Evolutionary conservation across 1,140 invertebrate genomes (phyloP).

Genomic region (Subanguina moxae): DNA sequence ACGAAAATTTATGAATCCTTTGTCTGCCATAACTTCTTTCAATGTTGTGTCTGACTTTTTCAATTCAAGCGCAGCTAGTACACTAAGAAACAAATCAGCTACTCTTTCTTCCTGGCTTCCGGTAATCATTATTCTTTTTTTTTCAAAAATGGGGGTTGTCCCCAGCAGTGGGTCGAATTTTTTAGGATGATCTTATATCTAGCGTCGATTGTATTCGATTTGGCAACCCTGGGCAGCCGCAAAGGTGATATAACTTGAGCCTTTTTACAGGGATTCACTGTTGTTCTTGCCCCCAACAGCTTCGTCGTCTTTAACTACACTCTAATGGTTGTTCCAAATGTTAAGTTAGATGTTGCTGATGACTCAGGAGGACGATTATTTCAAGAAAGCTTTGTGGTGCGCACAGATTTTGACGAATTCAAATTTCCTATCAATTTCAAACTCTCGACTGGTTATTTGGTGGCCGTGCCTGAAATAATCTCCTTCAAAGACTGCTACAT

Average conservation of each 20-base stretch:
- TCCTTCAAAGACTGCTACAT: constrained; percentile 78
- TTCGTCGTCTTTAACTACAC: constrained; percentile 38
- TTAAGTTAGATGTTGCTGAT: no score
- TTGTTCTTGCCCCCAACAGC: constrained; percentile 30
- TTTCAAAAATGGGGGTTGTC: no score
- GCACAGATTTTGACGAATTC: constrained; percentile 31
- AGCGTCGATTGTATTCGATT: no score
- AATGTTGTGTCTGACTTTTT: neutral
- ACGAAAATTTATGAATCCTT: neutral
- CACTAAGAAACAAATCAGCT: neutral
- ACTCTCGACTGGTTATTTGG: constrained; percentile 23
- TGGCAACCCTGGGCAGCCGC: no score
- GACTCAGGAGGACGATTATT: constrained; percentile 1
- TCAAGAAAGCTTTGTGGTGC: constrained; percentile 9
- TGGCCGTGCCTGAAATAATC: constrained; percentile 62
- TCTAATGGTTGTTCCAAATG: neutral
- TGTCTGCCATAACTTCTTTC: neutral
- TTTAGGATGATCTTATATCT: no score
- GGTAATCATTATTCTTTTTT: neutral
- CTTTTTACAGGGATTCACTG: constrained; percentile 35
- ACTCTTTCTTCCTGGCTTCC: neutral
- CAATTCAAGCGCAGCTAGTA: neutral
- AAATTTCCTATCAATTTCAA: constrained; percentile 37
- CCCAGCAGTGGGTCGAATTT: no score
- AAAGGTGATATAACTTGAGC: no score